Conservation (phyloP, 2,113 vertebrate species). For the Heteronetta atricapilla region DNA sequence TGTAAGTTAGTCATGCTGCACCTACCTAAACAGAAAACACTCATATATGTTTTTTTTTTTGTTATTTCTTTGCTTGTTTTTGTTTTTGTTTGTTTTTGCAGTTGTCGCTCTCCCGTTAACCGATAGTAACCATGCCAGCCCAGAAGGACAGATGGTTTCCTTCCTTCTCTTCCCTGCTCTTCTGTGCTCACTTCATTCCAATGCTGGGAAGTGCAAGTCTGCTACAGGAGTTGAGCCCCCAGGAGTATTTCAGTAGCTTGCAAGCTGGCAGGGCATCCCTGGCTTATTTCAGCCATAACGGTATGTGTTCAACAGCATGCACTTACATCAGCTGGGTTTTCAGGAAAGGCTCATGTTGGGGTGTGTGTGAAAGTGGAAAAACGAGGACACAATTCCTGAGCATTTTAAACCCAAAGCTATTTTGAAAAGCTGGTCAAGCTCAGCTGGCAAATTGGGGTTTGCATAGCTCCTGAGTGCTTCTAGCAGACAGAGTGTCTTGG, state of each 20-base stretch:
- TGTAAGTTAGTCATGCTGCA: background rate
- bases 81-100: background rate
- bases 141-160: background rate
- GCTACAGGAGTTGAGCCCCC: conserved; percentile 33
- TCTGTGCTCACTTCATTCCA: conserved; percentile 3
- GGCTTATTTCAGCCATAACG: conserved; percentile 25
- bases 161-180: conserved; percentile 8
- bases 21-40: background rate
- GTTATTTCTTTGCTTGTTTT: background rate
- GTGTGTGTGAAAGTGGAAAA: background rate
- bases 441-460: background rate
- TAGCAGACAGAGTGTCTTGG: background rate
- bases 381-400: background rate
- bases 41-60: background rate
- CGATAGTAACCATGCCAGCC: background rate
- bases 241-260: conserved; percentile 34
- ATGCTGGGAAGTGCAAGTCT: accelerated
- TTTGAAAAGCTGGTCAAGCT: accelerated
- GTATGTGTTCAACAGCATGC: background rate
- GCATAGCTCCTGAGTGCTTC: background rate
- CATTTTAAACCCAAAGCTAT: background rate
- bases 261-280: conserved; percentile 38
- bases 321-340: background rate
- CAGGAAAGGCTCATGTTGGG: background rate
- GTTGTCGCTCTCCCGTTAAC: background rate